Evolutionary conservation across 1,140 invertebrate species (phyloP), one percentile per base, ranked within the genome.

Genomic region (Drosophila mauritiana): DNA sequence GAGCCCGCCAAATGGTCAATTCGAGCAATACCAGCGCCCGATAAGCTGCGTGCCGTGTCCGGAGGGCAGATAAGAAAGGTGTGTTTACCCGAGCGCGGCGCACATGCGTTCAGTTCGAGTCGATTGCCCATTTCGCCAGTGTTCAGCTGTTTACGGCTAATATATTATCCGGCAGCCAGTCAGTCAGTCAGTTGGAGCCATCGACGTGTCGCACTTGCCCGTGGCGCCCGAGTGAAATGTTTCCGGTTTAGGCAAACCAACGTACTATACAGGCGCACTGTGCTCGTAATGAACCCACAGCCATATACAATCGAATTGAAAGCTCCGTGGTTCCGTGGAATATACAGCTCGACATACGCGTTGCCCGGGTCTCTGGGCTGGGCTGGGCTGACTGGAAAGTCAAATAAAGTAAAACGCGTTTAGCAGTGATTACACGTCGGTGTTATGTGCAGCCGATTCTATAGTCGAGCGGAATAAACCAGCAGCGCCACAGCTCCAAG

Each of bases 111-210:
- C 59, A 39, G 25, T 34, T 42, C 10, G 59, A 43, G 56, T 73
- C 40, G 69, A 58, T 37, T 64, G 52, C 20, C 58, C 52, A 64
- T 39, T 75, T 75, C 39, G 57, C 39, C 59, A 75, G 34, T 52
- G 62, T 64, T 74, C 45, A 64, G 70, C 64, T 75, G 52, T 75
- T 65, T 65, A 74, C 72, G 72, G 73, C 73, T 45, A 75, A 75
- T 75, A 75, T 75, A 64, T 75, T 76, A 75, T 76, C 73, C 73
- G 73, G 53, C 67, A 70, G 67, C 8, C 73, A 75, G 73, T 75
- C 73, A 65, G 70, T 75, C 73, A 63, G 61, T 75, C 61, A 75
- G 72, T 75, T 57, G 73, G 48, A 65, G 73, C 53, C 73, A 75
- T 75, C 72, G 73, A 67, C 61, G 73, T 75, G 72, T 61, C 52